Percentiles rank a stretch among this genome's conserved stretches.
phyloP scores from a whole-genome alignment of 2,888 invertebrate species.

The Pomacea canaliculata region DNA sequence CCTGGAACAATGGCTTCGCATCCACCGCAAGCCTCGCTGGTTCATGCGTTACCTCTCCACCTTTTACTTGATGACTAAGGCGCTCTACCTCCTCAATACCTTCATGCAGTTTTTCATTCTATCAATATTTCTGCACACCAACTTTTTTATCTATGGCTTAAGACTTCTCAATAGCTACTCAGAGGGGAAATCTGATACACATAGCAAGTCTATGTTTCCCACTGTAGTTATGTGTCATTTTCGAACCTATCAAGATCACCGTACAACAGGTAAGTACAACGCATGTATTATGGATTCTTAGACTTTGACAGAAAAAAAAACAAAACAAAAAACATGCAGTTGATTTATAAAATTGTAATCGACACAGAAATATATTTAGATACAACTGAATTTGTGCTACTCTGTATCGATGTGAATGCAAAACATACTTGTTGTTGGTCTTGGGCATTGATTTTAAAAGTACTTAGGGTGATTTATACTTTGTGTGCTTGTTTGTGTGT shows the following conservation, averaged over 20 bases:
- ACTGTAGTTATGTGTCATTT: conserved; percentile 34
- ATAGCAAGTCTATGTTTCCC: conserved; percentile 15
- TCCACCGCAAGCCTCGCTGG: conserved; percentile 35
- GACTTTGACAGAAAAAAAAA: too few species aligned
- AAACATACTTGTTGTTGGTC: too few species aligned
- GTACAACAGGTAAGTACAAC: background rate
- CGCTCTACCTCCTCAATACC: conserved; percentile 28
- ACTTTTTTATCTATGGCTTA: conserved; percentile 30
- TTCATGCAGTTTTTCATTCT: conserved; percentile 31
- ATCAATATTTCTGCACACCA: conserved; percentile 31
- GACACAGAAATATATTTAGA: too few species aligned
- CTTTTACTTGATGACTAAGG: conserved; percentile 33
- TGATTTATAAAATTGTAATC: too few species aligned
- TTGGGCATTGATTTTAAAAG: too few species aligned
- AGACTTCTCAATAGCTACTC: conserved; percentile 14
- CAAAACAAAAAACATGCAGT: too few species aligned
- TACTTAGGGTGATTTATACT: too few species aligned
- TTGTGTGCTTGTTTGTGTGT: too few species aligned
- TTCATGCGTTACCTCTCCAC: conserved; percentile 32
- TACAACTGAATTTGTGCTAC: too few species aligned
- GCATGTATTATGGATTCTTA: background rate
- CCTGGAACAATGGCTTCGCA: conserved; percentile 32
- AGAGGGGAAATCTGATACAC: background rate
- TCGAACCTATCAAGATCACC: conserved; percentile 16
- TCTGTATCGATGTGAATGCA: too few species aligned